phyloP scores from a whole-genome alignment of 2,113 vertebrate genomes.

The Macrotis lagotis region DNA sequence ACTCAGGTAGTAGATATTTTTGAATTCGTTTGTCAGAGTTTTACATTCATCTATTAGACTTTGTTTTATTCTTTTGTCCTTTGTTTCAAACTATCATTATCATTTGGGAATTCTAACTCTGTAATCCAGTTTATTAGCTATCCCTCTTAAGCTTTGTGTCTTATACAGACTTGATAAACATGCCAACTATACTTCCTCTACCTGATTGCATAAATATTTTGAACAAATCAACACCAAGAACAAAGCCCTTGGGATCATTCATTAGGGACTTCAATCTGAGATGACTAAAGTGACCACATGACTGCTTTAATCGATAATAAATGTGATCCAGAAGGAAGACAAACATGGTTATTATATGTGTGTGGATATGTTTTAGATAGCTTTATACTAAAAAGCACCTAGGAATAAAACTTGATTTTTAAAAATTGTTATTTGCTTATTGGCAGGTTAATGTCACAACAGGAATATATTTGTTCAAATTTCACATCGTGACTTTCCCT shows the following conservation, averaged over 20 bases:
- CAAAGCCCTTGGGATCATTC: neutral
- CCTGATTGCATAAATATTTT: neutral
- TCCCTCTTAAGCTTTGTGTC: neutral
- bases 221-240: neutral
- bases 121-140: neutral
- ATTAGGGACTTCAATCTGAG: neutral
- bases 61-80: neutral
- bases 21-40: neutral
- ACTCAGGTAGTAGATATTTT: neutral
- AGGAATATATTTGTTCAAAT: constrained; percentile 9
- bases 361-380: neutral
- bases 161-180: neutral
- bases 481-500: constrained; percentile 4
- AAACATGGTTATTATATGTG: neutral
- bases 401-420: neutral
- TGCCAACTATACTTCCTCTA: neutral
- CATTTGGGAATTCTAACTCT: neutral
- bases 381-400: neutral
- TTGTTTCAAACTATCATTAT: neutral
- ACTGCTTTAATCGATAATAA: neutral
- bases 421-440: neutral
- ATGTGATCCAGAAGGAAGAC: neutral
- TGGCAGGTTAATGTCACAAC: neutral
- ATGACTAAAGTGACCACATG: neutral
- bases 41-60: neutral